Conservation (phyloP, 2,888 invertebrate genomes). For the Lasioglossum villosulum region DNA sequence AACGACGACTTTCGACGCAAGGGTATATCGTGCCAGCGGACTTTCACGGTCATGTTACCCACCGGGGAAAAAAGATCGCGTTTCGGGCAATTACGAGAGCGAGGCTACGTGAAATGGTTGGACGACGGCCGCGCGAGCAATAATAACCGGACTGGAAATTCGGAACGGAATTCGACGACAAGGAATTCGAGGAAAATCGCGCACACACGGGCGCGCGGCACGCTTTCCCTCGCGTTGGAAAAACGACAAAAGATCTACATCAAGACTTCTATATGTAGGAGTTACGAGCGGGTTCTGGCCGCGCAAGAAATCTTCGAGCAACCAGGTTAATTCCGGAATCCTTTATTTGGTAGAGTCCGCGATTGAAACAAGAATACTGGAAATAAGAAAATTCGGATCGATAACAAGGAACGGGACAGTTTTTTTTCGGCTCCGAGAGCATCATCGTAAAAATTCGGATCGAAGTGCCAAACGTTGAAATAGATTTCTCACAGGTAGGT, state of each 20-base stretch:
- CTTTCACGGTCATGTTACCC: slow-evolving; percentile 8
- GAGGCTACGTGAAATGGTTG: slow-evolving; percentile 5
- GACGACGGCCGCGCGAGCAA: slow-evolving; percentile 1
- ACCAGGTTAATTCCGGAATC: not conserved
- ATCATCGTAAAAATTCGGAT: not conserved
- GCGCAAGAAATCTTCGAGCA: not conserved
- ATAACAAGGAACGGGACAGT: not conserved
- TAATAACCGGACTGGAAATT: slow-evolving; percentile 6
- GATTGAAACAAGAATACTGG: not conserved
- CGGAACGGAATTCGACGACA: not conserved
- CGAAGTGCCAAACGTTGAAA: not conserved
- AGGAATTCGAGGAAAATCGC: slow-evolving; percentile 22
- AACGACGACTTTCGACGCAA: not conserved
- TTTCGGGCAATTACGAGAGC: slow-evolving; percentile 9
- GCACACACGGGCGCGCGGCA: not conserved
- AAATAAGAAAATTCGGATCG: not conserved
- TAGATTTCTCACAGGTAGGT: not conserved
- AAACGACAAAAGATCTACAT: slow-evolving; percentile 2
- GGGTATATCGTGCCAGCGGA: not conserved
- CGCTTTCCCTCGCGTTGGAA: slow-evolving; percentile 30
- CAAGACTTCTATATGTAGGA: not conserved
- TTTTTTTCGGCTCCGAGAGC: not conserved
- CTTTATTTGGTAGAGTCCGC: not conserved
- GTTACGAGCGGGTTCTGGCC: not conserved
- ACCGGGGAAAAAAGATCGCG: not conserved